phyloP scores from a whole-genome alignment of 1,140 invertebrate species.

The Eriocheir sinensis region DNA sequence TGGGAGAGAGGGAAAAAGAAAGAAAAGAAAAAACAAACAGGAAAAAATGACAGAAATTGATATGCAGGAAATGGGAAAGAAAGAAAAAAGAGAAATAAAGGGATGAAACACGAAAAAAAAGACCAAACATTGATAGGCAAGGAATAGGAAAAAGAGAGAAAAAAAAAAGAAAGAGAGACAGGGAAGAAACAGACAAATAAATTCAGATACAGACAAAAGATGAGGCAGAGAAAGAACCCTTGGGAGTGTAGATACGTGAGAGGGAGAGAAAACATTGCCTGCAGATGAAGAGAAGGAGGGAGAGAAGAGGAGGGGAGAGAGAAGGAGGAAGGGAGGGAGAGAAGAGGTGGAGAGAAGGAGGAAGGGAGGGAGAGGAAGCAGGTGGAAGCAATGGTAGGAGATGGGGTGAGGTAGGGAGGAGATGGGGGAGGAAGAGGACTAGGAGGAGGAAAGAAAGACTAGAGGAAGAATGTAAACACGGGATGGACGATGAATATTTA shows the following conservation, averaged over 20 bases:
- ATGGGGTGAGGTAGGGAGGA: no score
- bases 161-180: no score
- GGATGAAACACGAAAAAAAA: no score
- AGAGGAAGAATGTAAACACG: conserved; percentile 15
- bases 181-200: neutral
- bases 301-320: no score
- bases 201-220: neutral
- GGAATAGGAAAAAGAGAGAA: neutral
- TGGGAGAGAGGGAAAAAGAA: neutral
- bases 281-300: neutral
- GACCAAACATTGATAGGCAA: neutral
- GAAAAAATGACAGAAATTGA: neutral
- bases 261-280: neutral
- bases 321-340: neutral
- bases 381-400: no score
- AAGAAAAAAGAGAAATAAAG: no score
- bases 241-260: neutral
- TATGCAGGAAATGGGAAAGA: neutral
- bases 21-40: neutral
- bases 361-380: neutral
- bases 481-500: conserved; percentile 14
- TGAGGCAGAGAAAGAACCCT: neutral
- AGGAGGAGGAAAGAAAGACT: neutral
- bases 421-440: neutral
- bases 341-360: neutral